Base-by-base conservation (phyloP, 2,113 vertebrate species). In the Rhabdornis inornatus region DNA sequence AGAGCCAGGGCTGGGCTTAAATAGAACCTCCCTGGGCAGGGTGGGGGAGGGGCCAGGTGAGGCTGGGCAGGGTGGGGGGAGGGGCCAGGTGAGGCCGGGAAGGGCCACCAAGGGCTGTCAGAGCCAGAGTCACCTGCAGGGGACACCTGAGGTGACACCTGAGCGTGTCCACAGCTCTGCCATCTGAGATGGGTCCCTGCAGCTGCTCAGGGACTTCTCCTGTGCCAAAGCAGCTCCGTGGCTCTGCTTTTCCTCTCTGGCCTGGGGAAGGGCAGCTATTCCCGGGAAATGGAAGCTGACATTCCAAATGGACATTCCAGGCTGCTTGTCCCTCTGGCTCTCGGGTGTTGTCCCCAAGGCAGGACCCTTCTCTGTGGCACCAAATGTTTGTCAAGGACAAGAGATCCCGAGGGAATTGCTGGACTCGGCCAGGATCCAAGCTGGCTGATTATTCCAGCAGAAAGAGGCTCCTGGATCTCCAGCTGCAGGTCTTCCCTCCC, bases 271-370 rank as follows among this genome's bases (percentile, higher is more conserved):
- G 17, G 16, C 14, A 12, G 11, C 1, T 27, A 6, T 4, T 6
- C 49, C 60, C 70, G 6, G 25, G 15, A 39, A 75, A 23, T 6
- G 31, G 25, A 7, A 68, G 6, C 19, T 40, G 39, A 40, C 39
- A 40, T 40, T 15, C 40, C 40, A 8, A 63, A 5, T 16, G 18
- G 27, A 22, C 39, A 3, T 9, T 47, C 64, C 60, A 8, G 25
- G 11, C 5, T 0, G 9, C 17, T 8, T 44, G 47, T 30, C 13
- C 40, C 3, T 0, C 8, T 1, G 47, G 21, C 4, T 33, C 16
- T 0, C 1, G 17, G 40, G 50, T 6, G 33, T 7, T 30, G 5
- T 7, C 28, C 66, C 30, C 42, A 1, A 31, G 52, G 15, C n/a
- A n/a, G n/a, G n/a, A n/a, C n/a, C n/a, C n/a, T n/a, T n/a, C n/a